Evolutionary conservation across 2,888 invertebrate genomes (phyloP), one percentile per base, ranked within the genome.

Genomic region (Lepidocyrtinus sp.): DNA sequence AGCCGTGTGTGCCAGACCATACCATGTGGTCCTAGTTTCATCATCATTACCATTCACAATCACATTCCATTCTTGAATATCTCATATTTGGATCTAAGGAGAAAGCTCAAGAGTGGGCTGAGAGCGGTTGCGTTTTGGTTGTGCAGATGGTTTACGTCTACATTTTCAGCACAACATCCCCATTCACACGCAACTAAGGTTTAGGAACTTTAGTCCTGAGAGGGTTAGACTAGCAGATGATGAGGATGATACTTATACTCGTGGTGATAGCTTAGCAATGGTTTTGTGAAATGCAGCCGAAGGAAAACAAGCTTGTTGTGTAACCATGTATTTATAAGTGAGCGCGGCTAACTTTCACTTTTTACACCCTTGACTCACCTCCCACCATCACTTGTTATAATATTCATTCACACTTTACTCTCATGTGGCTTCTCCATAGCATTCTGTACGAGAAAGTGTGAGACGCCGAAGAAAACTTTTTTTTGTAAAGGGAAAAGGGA

Each of bases 361-460:
- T 50, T 77, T 72, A 45, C 71, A 71, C 65, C 63, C 50, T 63
- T 62, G 63, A 69, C 75, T 72, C 46, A 71, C 77, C 77, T 77
- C 71, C 71, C 46, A 50, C 62, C 50, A 63, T 50, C 19, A 15
- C n/a, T 50, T 50, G 71, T 70, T 64, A 55, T 62, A 45, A 63
- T 73, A 73, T 73, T 78, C 78, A 73, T 78, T 73, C 67, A 63
- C 78, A 73, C 72, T 63, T 22, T 46, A 63, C 17, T 77, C 68
- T 64, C 50, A 9, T 46, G 73, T 50, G 73, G 55, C 55, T 68
- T 61, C 50, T 78, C 45, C 22, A 70, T 17, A 50, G 46, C 50
- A n/a, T n/a, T n/a, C 73, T n/a, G 61, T 26, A 62, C 27, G 15
- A n/a, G 59, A n/a, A n/a, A n/a, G n/a, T n/a, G n/a, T n/a, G 26